phyloP scores from a whole-genome alignment of 2,113 vertebrate genomes.

The Periophthalmus modestus region DNA sequence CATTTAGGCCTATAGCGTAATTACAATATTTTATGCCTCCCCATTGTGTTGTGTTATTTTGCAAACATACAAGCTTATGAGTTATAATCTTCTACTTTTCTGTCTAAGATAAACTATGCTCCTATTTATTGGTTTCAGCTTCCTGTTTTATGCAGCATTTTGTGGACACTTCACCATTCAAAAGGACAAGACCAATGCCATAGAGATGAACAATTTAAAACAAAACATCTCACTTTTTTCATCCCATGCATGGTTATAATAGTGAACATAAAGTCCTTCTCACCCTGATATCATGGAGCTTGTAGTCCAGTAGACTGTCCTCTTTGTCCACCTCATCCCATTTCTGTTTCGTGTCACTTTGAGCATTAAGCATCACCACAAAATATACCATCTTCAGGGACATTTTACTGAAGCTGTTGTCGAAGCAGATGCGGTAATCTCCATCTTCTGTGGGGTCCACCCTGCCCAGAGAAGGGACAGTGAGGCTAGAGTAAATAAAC shows the following conservation, averaged over 20 bases:
- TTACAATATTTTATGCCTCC: no score
- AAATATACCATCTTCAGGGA: conserved; percentile 89
- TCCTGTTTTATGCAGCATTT: no score
- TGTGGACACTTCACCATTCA: no score
- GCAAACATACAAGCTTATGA: no score
- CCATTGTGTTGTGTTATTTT: no score
- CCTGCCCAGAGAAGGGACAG: conserved; percentile 55
- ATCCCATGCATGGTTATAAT: neutral
- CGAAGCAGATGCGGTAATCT: conserved; percentile 90
- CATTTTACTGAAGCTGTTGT: conserved; percentile 88
- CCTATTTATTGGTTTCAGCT: no score
- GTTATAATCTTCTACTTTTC: no score
- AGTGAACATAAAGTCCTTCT: conserved; percentile 2
- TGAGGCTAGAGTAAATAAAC: neutral
- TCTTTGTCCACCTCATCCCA: conserved; percentile 73
- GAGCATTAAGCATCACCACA: conserved; percentile 79
- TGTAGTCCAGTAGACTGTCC: conserved; percentile 78
- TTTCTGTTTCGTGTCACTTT: conserved; percentile 40
- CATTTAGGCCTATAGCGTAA: no score
- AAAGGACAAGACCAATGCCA: no score
- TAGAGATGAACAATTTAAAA: no score
- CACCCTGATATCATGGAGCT: conserved; percentile 71
- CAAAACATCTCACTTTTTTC: no score
- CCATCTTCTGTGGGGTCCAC: conserved; percentile 83
- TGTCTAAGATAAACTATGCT: no score